phyloP scores from a whole-genome alignment of 2,888 invertebrate species.

The Cyrtodaria siliqua region DNA sequence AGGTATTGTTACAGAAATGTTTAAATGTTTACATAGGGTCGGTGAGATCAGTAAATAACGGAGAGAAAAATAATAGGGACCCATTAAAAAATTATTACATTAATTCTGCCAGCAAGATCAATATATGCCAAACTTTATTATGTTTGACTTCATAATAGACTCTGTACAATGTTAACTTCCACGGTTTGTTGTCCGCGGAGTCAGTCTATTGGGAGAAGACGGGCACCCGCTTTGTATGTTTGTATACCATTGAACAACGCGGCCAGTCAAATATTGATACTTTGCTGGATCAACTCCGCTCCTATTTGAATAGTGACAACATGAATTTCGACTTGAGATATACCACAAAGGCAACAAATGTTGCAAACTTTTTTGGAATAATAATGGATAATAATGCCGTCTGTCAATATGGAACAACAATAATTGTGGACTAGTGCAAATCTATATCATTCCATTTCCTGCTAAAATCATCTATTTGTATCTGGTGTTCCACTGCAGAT shows the following conservation, averaged over 20 bases:
- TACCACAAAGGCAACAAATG: too few relatives aligned
- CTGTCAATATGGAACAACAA: too few relatives aligned
- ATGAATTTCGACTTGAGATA: too few relatives aligned
- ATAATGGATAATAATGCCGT: too few relatives aligned
- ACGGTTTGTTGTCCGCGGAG: background rate
- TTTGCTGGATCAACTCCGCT: slow-evolving; percentile 22
- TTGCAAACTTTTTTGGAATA: too few relatives aligned
- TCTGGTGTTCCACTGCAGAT: too few relatives aligned
- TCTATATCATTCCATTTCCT: too few relatives aligned
- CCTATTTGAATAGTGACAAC: background rate
- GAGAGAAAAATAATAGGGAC: background rate
- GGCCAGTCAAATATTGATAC: slow-evolving; percentile 36
- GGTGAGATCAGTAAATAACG: slow-evolving; percentile 12
- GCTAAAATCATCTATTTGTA: too few relatives aligned
- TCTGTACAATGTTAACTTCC: slow-evolving; percentile 13
- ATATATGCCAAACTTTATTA: slow-evolving; percentile 20
- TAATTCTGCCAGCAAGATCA: slow-evolving; percentile 18
- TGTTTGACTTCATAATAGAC: slow-evolving; percentile 10
- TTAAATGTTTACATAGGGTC: too few relatives aligned
- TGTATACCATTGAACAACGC: slow-evolving; percentile 17
- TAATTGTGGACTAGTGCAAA: too few relatives aligned
- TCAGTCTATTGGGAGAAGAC: background rate
- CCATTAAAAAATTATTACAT: slow-evolving; percentile 38
- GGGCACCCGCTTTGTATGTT: slow-evolving; percentile 24
- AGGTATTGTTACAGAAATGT: too few relatives aligned